Evolutionary conservation across 2,888 invertebrate species (phyloP).

Genomic region (Carterocephalus palaemon): DNA sequence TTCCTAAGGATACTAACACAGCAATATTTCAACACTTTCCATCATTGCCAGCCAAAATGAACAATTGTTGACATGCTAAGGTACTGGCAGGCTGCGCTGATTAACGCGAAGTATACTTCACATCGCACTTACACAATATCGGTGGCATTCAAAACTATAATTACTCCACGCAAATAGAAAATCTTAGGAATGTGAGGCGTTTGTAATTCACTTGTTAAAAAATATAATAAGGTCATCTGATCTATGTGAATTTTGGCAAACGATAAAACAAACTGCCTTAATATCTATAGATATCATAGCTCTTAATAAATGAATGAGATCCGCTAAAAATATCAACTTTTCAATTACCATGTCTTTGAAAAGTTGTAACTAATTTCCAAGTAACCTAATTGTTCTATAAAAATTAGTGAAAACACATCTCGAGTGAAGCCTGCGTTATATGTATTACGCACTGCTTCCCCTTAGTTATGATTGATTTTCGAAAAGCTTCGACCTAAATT

Average conservation of each 20-base stretch:
- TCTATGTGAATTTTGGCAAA: constrained; percentile 13
- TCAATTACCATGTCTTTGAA: constrained; percentile 25
- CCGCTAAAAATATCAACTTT: constrained; percentile 40
- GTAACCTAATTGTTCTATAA: constrained; percentile 19
- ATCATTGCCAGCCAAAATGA: constrained; percentile 44
- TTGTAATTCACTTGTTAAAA: constrained; percentile 10
- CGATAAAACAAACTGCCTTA: constrained; percentile 32
- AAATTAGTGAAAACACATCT: constrained; percentile 16
- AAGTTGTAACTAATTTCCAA: constrained; percentile 26
- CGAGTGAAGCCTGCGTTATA: constrained; percentile 7
- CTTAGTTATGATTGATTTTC: constrained; percentile 33
- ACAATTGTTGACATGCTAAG: constrained; percentile 49
- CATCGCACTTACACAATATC: constrained; percentile 44
- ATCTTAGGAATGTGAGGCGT: constrained; percentile 28
- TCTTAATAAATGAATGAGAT: constrained; percentile 59
- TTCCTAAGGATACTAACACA: constrained; percentile 62
- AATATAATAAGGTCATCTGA: constrained; percentile 9
- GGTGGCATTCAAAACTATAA: constrained; percentile 45
- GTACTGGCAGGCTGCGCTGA: constrained; percentile 45
- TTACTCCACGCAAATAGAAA: constrained; percentile 19
- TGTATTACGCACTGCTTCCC: constrained; percentile 14
- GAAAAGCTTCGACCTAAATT: constrained; percentile 34
- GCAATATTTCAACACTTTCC: constrained; percentile 42
- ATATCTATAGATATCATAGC: constrained; percentile 44
- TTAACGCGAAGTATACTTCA: constrained; percentile 32